Evolutionary conservation across 1,140 invertebrate genomes (phyloP).

Genomic region (Drosophila saltans): DNA sequence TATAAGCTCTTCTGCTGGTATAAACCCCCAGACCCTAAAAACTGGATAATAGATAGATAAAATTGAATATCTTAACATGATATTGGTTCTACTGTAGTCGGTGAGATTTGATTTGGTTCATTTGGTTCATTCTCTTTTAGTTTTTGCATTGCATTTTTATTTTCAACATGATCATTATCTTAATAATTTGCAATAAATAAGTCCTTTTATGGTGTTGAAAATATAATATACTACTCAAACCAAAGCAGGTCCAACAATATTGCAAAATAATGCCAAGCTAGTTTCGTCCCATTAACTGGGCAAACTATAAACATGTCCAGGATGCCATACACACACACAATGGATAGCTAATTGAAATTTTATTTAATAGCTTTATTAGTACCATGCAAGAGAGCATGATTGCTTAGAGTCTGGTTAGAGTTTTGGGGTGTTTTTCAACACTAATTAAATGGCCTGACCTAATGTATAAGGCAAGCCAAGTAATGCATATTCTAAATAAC

Average conservation of each 20-base stretch:
- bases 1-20: too few relatives aligned
- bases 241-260: not conserved
- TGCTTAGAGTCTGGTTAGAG: not conserved
- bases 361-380: constrained; percentile 38
- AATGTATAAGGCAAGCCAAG: not conserved
- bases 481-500: constrained; percentile 21
- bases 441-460: constrained; percentile 42
- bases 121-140: too few relatives aligned
- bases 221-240: not conserved
- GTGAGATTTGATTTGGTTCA: too few relatives aligned
- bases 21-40: too few relatives aligned
- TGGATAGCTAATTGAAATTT: constrained; percentile 64
- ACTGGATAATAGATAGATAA: too few relatives aligned
- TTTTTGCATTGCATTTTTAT: too few relatives aligned
- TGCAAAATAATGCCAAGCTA: constrained; percentile 4
- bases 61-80: too few relatives aligned
- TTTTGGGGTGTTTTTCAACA: constrained; percentile 29
- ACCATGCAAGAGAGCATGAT: not conserved
- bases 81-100: too few relatives aligned
- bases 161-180: too few relatives aligned
- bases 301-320: constrained; percentile 9
- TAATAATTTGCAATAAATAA: too few relatives aligned
- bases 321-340: constrained; percentile 1
- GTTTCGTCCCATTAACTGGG: constrained; percentile 31
- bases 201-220: too few relatives aligned